phyloP scores from a whole-genome alignment of 2,888 invertebrate genomes.

The Lasioglossum villosulum region DNA sequence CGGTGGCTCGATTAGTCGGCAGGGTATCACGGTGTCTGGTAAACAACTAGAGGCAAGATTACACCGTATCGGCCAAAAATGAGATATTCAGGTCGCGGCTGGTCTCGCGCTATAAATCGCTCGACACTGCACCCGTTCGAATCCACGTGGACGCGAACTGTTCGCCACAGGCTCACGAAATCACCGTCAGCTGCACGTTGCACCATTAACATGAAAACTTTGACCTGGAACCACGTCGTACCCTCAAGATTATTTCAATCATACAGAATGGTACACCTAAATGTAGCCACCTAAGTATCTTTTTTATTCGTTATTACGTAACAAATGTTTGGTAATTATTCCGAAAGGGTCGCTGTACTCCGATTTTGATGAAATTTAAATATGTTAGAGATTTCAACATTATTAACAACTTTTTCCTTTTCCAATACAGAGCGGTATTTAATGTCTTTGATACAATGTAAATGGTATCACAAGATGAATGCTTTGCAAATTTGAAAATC shows the following conservation, averaged over 20 bases:
- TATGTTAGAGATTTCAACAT: too few species aligned
- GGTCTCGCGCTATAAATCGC: conserved; percentile 27
- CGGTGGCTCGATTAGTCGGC: conserved; percentile 59
- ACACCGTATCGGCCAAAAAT: conserved; percentile 59
- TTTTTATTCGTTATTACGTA: too few species aligned
- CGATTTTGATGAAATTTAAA: too few species aligned
- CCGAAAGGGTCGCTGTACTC: too few species aligned
- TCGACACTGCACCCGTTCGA: background rate
- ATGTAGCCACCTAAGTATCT: too few species aligned
- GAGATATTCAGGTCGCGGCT: conserved; percentile 22
- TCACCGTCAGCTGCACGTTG: background rate
- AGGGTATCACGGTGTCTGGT: conserved; percentile 23
- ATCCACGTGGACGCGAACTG: background rate
- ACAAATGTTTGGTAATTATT: too few species aligned
- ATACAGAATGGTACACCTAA: too few species aligned
- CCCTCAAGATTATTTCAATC: background rate
- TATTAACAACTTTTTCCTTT: too few species aligned
- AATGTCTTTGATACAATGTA: too few species aligned
- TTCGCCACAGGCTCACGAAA: background rate
- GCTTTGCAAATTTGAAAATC: too few species aligned
- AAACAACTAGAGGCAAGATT: conserved; percentile 51
- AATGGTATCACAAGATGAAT: too few species aligned
- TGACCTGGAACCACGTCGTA: background rate
- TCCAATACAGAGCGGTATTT: too few species aligned
- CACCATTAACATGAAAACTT: background rate